These are phyloP conservation scores for Otocyon megalotis DNA, from an alignment of 2,113 vertebrate species.

Conservation along the genomic window DNA sequence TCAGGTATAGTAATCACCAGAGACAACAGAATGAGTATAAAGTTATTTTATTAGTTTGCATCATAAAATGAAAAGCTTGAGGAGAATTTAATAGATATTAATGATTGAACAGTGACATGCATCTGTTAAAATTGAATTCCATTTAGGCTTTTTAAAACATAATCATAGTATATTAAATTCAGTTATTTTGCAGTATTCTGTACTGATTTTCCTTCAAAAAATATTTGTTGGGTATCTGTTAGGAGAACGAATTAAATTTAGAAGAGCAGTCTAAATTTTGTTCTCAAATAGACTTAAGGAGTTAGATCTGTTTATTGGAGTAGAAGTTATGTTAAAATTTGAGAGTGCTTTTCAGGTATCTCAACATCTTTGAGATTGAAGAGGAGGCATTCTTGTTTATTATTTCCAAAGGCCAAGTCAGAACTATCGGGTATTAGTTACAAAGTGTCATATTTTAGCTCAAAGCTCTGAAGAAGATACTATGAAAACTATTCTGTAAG, in stretches of 20 bases:
- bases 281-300: background rate
- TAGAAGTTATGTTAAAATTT: background rate
- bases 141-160: background rate
- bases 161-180: background rate
- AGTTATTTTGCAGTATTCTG: background rate
- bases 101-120: background rate
- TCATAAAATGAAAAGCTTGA: conserved; percentile 6
- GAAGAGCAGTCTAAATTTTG: background rate
- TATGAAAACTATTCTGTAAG: background rate
- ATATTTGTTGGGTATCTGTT: background rate
- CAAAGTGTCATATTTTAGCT: background rate
- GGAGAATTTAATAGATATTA: background rate
- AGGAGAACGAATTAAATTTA: background rate
- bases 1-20: background rate
- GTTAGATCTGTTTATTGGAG: background rate
- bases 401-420: conserved; percentile 1
- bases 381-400: background rate
- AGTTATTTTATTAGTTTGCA: background rate
- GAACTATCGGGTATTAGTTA: background rate
- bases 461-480: background rate
- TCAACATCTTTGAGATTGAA: background rate
- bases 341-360: background rate
- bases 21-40: background rate
- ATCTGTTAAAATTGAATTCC: background rate
- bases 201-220: background rate